Evolutionary conservation across 2,113 vertebrate species (phyloP), one percentile per base, ranked within the genome.

Genomic region (Lanius collurio): DNA sequence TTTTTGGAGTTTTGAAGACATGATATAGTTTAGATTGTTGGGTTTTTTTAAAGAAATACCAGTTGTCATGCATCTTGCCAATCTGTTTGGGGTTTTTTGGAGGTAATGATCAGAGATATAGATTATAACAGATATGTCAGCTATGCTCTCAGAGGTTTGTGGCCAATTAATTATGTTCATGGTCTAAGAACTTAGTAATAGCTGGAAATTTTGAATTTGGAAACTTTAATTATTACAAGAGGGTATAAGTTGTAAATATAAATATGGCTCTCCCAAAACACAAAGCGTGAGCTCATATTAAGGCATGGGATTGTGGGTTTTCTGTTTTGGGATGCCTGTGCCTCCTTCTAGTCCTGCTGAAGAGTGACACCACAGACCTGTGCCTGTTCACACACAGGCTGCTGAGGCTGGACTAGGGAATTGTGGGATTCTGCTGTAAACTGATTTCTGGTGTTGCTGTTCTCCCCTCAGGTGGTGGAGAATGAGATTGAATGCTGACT

Each of bases 401-500:
- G 73, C 98, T 99, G 99, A 99, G 98, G 98, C 98, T 97, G 97
- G 90, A 97, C 99, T 99, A 98, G 98, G 98, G 96, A 93, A 98
- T 98, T 98, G 96, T 98, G 99, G 98, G 96, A 91, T 92, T 98
- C 96, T 97, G 97, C 95, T 97, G 96, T 97, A 95, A 98, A 98
- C 98, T 99, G 98, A 99, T 99, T 98, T 99, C 98, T 99, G 99
- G 98, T 99, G 99, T 99, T 97, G 95, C 99, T 99, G 98, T 99
- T 98, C 98, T 98, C 96, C 96, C 97, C 98, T 93, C 97, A 98
- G 98, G 98, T 98, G 98, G 98, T 97, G 97, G 98, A 98, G 97
- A 98, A 98, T 98, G 97, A 98, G 96, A 97, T 97, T 98, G 97
- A 97, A 97, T 98, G 98, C 94, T 97, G 97, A 97, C 97, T 97